Evolutionary conservation across 2,888 invertebrate species (phyloP).

Genomic region (Oxyscelio sp.): DNA sequence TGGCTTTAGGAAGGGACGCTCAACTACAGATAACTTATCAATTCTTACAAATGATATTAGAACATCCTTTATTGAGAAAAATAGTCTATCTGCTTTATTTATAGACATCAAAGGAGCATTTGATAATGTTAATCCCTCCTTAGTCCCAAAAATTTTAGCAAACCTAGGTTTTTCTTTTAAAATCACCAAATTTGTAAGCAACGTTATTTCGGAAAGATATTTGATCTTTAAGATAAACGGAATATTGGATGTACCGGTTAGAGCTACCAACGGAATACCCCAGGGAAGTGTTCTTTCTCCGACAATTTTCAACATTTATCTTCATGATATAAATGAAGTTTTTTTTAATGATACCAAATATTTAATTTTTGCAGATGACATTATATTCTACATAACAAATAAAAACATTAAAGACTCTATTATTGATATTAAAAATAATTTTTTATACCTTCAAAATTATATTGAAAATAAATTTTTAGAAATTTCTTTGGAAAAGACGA

Average conservation of each 20-base stretch:
- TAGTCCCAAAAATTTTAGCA: not conserved
- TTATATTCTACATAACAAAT: not conserved
- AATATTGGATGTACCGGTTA: not conserved
- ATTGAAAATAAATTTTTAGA: not conserved
- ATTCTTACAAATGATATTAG: not conserved
- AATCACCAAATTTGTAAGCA: constrained; percentile 14
- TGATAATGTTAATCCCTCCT: constrained; percentile 13
- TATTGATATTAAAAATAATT: too few species aligned
- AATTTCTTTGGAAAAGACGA: not conserved
- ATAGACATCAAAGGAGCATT: constrained; percentile 41
- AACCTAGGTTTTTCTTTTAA: not conserved
- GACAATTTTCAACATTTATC: too few species aligned
- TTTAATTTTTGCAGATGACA: not conserved
- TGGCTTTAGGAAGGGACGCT: not conserved
- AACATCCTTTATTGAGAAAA: not conserved
- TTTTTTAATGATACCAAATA: not conserved
- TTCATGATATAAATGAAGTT: too few species aligned
- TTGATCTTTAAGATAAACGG: constrained; percentile 1
- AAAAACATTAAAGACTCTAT: too few species aligned
- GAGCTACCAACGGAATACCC: not conserved
- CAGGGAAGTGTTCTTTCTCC: too few species aligned
- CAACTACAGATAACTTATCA: not conserved
- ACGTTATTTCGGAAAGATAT: not conserved
- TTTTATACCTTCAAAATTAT: too few species aligned
- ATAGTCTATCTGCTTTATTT: not conserved